Percentiles rank a stretch among this genome's conserved stretches.
Evolutionary conservation across 2,113 vertebrate species (phyloP).

Genomic region (Nipponia nippon): DNA sequence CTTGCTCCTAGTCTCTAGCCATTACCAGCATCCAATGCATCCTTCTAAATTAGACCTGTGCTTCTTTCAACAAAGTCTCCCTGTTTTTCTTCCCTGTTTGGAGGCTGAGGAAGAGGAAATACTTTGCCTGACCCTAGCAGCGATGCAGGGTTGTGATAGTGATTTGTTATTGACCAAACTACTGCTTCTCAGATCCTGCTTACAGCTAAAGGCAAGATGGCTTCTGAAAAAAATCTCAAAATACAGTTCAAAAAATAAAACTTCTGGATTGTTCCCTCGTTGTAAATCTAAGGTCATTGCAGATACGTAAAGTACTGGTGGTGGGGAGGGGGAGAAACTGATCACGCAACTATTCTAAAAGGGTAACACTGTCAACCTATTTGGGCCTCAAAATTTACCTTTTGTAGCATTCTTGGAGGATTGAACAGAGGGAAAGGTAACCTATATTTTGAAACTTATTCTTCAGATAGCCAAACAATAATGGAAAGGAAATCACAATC

Average conservation of each 20-base stretch:
- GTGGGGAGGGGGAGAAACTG: not conserved
- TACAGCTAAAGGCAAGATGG: not conserved
- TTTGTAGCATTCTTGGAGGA: not conserved
- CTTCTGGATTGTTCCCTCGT: not conserved
- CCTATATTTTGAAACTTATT: fast-evolving
- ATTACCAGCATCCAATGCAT: not conserved
- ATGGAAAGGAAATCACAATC: not conserved
- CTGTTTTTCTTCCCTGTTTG: not conserved
- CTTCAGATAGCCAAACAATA: not conserved
- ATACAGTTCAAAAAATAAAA: not conserved
- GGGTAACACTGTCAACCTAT: not conserved
- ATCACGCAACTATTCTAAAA: not conserved
- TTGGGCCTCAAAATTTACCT: not conserved
- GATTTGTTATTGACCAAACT: not conserved
- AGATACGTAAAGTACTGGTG: not conserved
- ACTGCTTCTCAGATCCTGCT: not conserved
- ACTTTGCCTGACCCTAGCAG: not conserved
- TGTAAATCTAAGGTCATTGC: not conserved
- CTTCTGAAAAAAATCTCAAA: not conserved
- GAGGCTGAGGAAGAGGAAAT: not conserved
- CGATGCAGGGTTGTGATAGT: not conserved
- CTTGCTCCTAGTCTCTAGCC: conserved; percentile 8
- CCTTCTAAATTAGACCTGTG: not conserved
- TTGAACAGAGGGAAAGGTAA: not conserved
- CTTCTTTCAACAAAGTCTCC: not conserved